These are phyloP conservation scores for Rutilus rutilus DNA, from an alignment of 2,113 vertebrate genomes.

Conservation along the genomic window DNA sequence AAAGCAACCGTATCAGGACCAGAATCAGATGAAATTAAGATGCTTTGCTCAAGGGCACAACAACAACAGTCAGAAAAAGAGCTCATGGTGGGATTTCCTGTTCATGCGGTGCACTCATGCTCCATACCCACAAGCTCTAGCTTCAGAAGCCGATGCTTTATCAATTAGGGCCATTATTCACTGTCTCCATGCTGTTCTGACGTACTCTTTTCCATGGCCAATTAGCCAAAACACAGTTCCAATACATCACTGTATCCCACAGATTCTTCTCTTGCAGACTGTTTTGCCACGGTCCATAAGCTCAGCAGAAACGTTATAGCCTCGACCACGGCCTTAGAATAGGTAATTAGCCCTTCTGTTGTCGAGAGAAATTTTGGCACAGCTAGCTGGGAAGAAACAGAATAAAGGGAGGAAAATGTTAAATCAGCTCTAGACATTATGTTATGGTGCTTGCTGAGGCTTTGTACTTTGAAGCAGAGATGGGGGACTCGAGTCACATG, in stretches of 20 bases:
- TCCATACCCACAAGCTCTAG: background rate
- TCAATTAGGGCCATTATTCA: conserved; percentile 15
- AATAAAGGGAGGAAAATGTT: background rate
- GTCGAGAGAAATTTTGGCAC: conserved; percentile 4
- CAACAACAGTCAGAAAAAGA: background rate
- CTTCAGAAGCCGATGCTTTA: background rate
- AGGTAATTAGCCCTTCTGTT: conserved; percentile 40
- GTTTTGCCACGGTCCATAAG: background rate
- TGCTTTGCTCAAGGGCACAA: background rate
- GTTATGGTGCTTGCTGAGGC: background rate
- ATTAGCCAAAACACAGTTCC: conserved; percentile 37
- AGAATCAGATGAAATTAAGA: background rate
- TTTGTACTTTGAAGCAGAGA: background rate
- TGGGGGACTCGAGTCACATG: too few relatives aligned
- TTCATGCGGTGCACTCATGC: background rate
- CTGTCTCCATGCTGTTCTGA: conserved; percentile 9
- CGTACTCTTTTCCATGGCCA: conserved; percentile 18
- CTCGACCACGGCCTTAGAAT: background rate
- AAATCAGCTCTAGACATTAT: conserved; percentile 1
- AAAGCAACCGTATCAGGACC: background rate
- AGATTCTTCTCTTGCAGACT: background rate
- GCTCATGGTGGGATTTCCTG: background rate
- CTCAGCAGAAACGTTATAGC: background rate
- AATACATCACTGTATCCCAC: conserved; percentile 8
- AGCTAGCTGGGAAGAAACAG: background rate